Evolutionary conservation across 2,797 vertebrate genomes (phyloP), one percentile per base, ranked within the genome.

Genomic region (Loriculus beryllinus): DNA sequence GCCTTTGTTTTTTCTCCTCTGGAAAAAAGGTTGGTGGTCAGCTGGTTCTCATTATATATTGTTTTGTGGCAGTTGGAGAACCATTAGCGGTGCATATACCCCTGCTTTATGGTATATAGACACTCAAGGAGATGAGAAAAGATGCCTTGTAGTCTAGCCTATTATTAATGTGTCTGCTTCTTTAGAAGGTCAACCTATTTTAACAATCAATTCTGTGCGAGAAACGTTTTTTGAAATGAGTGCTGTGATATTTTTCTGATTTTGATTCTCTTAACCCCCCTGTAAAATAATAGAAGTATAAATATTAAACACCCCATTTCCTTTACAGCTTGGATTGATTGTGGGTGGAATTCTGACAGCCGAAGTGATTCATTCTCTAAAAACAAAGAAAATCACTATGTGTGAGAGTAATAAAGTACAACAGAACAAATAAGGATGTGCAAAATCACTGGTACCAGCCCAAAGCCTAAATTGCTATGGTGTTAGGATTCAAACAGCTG

Each of bases 241-340:
- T 82, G 51, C 82, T 86, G 57, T 89, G 82, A 75, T 92, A 89
- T 75, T 86, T 56, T 83, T 90, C 81, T 83, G 74, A 83, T 95
- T 96, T 91, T 94, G 88, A 78, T 93, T 95, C 92, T 90, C 63
- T 94, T 95, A 91, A 60, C 37, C 63, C 51, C 31, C 43, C 68
- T 79, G 74, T 52, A 86, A 96, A 82, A 37, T 96, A 97, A 96
- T 94, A 86, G 87, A 93, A 60, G 60, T 94, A 94, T 96, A 96
- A 96, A 96, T 97, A 97, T 96, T 96, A 95, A 96, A 95, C 29
- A 95, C 76, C 60, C 59, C 19, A 88, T 96, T 96, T 96, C 54
- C 72, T 95, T 92, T 94, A 84, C 74, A 92, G 21, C 78, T 86
- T 54, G 40, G 74, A 93, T 90, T 95, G 92, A 95, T 68, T 84